Percentiles rank a stretch among this genome's conserved stretches.
Conservation (phyloP, 2,797 vertebrate genomes). For the Schizothorax lantsangensis region DNA sequence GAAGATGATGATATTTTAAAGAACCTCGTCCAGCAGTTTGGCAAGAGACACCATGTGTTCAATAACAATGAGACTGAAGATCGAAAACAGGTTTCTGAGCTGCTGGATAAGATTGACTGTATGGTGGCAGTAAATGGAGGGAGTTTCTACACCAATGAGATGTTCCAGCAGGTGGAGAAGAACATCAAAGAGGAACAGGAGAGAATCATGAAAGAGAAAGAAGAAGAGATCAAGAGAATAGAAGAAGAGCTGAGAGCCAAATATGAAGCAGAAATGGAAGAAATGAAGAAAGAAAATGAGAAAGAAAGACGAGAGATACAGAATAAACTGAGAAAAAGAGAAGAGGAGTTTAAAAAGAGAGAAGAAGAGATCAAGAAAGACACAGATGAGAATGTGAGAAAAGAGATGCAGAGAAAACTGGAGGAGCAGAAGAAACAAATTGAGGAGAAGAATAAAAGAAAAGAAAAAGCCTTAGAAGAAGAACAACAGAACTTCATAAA, state of each 20-base stretch:
- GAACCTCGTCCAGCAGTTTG: neutral
- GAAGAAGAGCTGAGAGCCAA: constrained; percentile 28
- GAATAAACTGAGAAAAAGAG: neutral
- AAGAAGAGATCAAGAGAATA: neutral
- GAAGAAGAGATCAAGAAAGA: constrained; percentile 32
- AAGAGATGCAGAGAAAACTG: constrained; percentile 1
- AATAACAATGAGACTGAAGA: constrained; percentile 20
- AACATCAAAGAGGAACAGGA: constrained; percentile 25
- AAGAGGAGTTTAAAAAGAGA: constrained; percentile 10
- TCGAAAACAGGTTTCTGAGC: neutral
- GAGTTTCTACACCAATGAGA: constrained; percentile 45
- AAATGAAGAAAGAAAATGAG: neutral
- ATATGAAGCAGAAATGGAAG: constrained; percentile 34
- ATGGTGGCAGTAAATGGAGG: constrained; percentile 42
- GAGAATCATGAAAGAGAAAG: constrained; percentile 45
- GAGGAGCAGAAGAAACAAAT: neutral
- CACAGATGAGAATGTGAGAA: neutral
- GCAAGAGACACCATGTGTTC: constrained; percentile 19
- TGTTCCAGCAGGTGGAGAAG: constrained; percentile 27
- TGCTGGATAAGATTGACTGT: constrained; percentile 28
- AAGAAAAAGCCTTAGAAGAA: constrained; percentile 16
- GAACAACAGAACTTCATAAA: no score
- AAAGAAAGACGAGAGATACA: neutral
- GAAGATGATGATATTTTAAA: neutral
- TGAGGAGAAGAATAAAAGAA: constrained; percentile 18